Conservation (phyloP, 2,797 vertebrate genomes). For the Microchirus variegatus region DNA sequence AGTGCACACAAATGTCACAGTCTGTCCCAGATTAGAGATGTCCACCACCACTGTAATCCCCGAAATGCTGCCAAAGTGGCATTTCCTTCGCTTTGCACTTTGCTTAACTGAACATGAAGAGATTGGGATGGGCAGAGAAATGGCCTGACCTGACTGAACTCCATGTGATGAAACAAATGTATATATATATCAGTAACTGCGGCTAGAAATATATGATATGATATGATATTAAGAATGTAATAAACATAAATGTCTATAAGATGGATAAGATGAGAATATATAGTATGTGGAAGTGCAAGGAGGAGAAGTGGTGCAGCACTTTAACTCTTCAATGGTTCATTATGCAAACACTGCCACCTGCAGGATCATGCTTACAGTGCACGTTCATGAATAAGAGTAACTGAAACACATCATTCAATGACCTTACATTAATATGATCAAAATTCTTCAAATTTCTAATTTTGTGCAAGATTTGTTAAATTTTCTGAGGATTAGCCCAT, state of each 20-base stretch:
- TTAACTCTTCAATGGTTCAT: background rate
- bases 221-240: too few species aligned
- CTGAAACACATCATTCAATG: too few species aligned
- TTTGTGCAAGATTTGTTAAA: too few species aligned
- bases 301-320: background rate
- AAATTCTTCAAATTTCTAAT: too few species aligned
- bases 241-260: too few species aligned
- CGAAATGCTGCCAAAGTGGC: constrained; percentile 69
- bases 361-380: constrained; percentile 30
- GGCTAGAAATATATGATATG: too few species aligned
- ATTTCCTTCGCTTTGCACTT: constrained; percentile 53
- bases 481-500: too few species aligned
- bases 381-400: background rate
- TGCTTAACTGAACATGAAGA: constrained; percentile 28
- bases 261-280: background rate
- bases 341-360: constrained; percentile 66
- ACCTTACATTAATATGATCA: too few species aligned
- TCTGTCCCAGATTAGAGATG: constrained; percentile 76
- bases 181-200: too few species aligned
- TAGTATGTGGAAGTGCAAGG: background rate
- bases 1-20: constrained; percentile 71
- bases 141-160: constrained; percentile 1
- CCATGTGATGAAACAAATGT: background rate
- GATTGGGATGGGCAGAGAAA: constrained; percentile 17
- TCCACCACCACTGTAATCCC: constrained; percentile 69